Percentiles rank a stretch among this genome's conserved stretches.
These are phyloP conservation scores for Ennomos fuscantarius DNA, from an alignment of 2,888 invertebrate species.

Conservation along the genomic window DNA sequence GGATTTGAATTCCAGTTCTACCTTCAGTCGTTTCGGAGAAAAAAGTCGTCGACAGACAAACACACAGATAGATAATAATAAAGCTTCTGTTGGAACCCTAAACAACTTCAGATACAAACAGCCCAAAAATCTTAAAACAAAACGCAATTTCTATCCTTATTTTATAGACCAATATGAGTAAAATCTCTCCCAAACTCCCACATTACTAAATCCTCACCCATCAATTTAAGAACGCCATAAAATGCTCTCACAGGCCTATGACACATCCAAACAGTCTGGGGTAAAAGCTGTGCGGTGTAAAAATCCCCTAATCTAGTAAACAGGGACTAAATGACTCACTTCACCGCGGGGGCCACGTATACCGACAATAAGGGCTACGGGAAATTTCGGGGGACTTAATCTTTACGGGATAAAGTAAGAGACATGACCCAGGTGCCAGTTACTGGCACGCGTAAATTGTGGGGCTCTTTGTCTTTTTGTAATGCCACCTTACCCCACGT, in stretches of 20 bases:
- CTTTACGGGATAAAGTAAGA: constrained; percentile 83
- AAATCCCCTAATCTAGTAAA: constrained; percentile 84
- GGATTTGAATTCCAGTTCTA: too few relatives aligned
- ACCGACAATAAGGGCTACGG: constrained; percentile 35
- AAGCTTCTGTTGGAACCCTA: too few relatives aligned
- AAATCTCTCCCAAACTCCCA: constrained; percentile 40
- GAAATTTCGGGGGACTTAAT: constrained; percentile 80
- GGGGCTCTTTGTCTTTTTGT: constrained; percentile 73
- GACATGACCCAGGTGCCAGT: constrained; percentile 82
- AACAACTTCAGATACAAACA: too few relatives aligned
- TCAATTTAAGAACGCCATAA: constrained; percentile 63
- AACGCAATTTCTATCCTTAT: constrained; percentile 10
- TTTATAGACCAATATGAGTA: constrained; percentile 23
- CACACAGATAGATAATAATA: too few relatives aligned
- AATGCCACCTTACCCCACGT: constrained; percentile 55
- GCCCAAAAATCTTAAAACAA: constrained; percentile 8
- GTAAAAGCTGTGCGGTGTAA: constrained; percentile 76
- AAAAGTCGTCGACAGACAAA: too few relatives aligned
- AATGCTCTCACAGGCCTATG: constrained; percentile 63
- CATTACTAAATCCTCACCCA: constrained; percentile 60
- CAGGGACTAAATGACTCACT: constrained; percentile 84
- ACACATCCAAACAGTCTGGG: constrained; percentile 66
- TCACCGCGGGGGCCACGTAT: constrained; percentile 74
- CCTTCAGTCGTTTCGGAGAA: too few relatives aligned
- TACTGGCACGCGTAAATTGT: constrained; percentile 70